Percentiles rank a stretch among this genome's conserved stretches.
Evolutionary conservation across 2,888 invertebrate species (phyloP).

Genomic region (Sinohyriopsis cumingii): DNA sequence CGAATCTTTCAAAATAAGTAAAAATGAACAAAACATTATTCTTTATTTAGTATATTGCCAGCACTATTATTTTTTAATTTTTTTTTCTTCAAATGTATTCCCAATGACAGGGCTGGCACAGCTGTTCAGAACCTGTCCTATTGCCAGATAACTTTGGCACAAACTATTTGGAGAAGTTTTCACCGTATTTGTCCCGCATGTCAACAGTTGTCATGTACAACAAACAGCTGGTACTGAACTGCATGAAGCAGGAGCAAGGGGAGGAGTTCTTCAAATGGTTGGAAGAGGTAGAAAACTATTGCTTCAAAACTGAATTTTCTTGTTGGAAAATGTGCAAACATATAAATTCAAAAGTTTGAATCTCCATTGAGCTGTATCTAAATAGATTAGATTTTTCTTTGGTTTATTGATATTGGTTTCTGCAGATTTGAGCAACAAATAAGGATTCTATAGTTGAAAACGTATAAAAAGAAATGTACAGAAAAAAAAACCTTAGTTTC

Average conservation of each 20-base stretch:
- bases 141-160: constrained; percentile 49
- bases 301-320: not conserved
- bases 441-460: too few species aligned
- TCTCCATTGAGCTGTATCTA: too few species aligned
- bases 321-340: too few species aligned
- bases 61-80: not conserved
- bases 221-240: constrained; percentile 47
- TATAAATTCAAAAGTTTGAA: too few species aligned
- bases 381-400: too few species aligned
- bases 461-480: too few species aligned
- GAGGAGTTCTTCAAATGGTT: constrained; percentile 53
- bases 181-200: constrained; percentile 61
- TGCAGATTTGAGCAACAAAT: too few species aligned
- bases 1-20: too few species aligned
- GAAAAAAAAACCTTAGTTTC: too few species aligned
- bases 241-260: constrained; percentile 50
- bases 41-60: not conserved
- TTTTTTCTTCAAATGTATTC: constrained; percentile 2
- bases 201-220: constrained; percentile 64
- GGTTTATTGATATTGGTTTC: too few species aligned
- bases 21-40: not conserved
- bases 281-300: constrained; percentile 52
- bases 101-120: constrained; percentile 63
- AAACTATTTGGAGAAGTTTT: constrained; percentile 41
- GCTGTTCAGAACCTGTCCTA: constrained; percentile 45